Evolutionary conservation across 2,888 invertebrate species (phyloP).

Genomic region (Cephus runcator): DNA sequence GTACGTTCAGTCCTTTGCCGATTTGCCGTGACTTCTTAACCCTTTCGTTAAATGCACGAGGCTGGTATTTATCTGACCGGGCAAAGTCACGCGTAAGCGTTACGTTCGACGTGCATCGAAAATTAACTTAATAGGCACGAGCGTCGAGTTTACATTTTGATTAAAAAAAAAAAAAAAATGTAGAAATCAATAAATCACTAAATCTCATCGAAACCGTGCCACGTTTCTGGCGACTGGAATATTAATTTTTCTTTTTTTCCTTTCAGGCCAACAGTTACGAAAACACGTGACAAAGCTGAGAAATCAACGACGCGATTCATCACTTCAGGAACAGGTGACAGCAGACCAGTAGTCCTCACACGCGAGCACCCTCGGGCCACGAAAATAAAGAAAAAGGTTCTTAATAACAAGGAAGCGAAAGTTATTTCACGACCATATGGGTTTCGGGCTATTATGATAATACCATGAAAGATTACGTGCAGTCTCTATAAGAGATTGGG

Average conservation of each 20-base stretch:
- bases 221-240: neutral
- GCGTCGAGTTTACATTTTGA: neutral
- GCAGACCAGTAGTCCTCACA: neutral
- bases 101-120: neutral
- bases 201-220: neutral
- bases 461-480: neutral
- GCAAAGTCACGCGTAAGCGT: neutral
- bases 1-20: constrained; percentile 43
- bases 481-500: neutral
- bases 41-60: neutral
- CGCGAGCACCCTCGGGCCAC: neutral
- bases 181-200: neutral
- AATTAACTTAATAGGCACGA: neutral
- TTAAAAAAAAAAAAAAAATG: neutral
- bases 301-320: constrained; percentile 1
- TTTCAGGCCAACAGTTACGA: neutral
- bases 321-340: neutral
- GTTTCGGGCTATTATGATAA: constrained; percentile 6
- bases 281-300: neutral
- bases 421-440: constrained; percentile 7
- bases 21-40: constrained; percentile 20
- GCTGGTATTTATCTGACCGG: neutral
- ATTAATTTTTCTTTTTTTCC: neutral
- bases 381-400: constrained; percentile 1
- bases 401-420: constrained; percentile 7